Conservation (phyloP, 2,797 vertebrate species). For the Pristis pectinata region DNA sequence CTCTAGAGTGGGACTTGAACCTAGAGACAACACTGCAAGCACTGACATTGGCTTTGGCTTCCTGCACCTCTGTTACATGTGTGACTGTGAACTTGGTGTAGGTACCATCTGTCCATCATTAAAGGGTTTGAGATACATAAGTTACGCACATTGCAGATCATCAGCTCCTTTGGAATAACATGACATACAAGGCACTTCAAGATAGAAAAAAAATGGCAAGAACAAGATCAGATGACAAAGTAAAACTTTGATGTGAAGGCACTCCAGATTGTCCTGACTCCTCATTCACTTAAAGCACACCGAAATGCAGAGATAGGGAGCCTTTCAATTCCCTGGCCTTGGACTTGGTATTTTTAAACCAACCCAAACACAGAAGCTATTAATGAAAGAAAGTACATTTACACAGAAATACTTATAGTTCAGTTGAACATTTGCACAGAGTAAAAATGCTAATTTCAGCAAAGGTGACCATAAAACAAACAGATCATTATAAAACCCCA, state of each 20-base stretch:
- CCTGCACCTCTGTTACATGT: not conserved
- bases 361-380: not conserved
- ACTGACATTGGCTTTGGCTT: no score
- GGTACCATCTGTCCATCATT: not conserved
- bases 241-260: not conserved
- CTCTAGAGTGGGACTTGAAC: no score
- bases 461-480: no score
- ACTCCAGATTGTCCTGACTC: not conserved
- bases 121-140: not conserved
- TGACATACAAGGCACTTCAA: no score
- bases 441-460: no score
- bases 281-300: no score
- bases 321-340: not conserved
- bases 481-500: no score
- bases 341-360: not conserved
- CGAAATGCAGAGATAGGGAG: no score
- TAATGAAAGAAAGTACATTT: not conserved
- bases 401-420: not conserved
- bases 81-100: not conserved
- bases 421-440: no score
- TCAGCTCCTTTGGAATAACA: not conserved
- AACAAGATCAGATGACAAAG: not conserved
- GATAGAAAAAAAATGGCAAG: not conserved
- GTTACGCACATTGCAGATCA: not conserved
- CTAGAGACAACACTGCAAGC: no score